Base-by-base conservation (phyloP, 2,888 invertebrate species). In the Monopis laevigella region DNA sequence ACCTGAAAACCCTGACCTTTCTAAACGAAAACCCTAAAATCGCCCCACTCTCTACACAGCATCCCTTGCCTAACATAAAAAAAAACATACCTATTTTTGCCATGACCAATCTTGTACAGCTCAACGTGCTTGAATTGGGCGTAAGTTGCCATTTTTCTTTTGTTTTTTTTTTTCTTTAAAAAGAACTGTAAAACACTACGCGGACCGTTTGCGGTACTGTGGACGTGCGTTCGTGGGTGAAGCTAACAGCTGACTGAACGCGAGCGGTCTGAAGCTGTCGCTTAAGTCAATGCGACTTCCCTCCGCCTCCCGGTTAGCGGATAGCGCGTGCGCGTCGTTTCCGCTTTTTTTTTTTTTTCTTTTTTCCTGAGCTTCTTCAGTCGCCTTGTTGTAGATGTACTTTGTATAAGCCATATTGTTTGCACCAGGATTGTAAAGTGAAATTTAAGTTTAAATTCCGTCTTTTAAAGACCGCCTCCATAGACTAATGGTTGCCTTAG, bases 111-210 rank as follows among this genome's bases (percentile, higher is more conserved):
- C 82, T 93, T 93, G 86, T 93, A 93, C 59, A 95, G 88, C 83
- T 94, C 94, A 75, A 95, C 89, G 82, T 94, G 93, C 82, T 93
- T 91, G 85, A 93, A 94, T 55, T 92, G 89, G 67, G 93, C 92
- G 85, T 93, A 94, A 68, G 93, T 91, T 71, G 93, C 93, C 93
- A 94, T 92, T 60, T 59, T 62, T 45, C 48, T 50, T 43, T 43
- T 42, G 47, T 50, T 56, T 55, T 53, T 56, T n/a, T n/a, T n/a
- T n/a, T n/a, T n/a, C n/a, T n/a, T n/a, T n/a, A n/a, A n/a, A n/a
- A n/a, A n/a, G 58, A 42, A 39, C 40, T 36, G 44, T 45, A 49
- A 53, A 54, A 52, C 66, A 66, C 63, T 64, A 60, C 59, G 58
- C 61, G 62, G 43, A 54, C 50, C 51, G 52, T 27, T 50, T 54